These are phyloP conservation scores for Halocynthia roretzi DNA, from an alignment of 23 tunicate genomes.

Conservation along the genomic window DNA sequence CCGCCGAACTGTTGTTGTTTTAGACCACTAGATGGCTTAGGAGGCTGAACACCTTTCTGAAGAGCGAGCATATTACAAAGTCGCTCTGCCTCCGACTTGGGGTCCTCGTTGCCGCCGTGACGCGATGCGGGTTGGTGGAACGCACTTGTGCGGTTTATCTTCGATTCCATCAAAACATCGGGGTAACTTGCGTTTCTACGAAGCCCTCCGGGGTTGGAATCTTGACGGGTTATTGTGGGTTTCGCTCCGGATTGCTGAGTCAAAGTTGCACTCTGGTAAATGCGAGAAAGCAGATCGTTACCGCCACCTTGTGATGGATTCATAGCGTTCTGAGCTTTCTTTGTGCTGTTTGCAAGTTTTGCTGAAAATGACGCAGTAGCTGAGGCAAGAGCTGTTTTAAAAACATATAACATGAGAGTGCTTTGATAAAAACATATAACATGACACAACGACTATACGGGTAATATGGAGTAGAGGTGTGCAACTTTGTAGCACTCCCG, in stretches of 20 bases:
- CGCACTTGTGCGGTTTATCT: constrained; percentile 1
- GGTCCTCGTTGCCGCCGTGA: neutral
- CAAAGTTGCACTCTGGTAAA: constrained; percentile 14
- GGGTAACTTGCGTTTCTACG: constrained; percentile 24
- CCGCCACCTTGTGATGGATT: neutral
- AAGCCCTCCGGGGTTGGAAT: constrained; percentile 1
- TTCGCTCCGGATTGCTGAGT: constrained; percentile 5
- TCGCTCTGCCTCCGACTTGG: too few species aligned
- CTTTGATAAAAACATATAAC: neutral
- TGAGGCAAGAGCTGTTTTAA: constrained; percentile 18
- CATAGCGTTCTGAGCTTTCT: neutral
- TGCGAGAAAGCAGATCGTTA: constrained; percentile 13
- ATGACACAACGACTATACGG: neutral
- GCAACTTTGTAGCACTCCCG: too few species aligned
- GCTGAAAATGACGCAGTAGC: constrained; percentile 81
- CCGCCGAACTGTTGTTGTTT: neutral
- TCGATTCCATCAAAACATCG: constrained; percentile 12
- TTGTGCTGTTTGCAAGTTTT: constrained; percentile 31
- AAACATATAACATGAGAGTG: neutral
- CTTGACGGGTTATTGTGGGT: neutral
- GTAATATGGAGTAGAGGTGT: too few species aligned
- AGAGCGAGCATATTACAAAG: too few species aligned
- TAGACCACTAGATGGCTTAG: constrained; percentile 5
- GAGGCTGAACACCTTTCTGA: too few species aligned
- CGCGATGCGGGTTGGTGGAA: constrained; percentile 10